Percentiles rank a stretch among this genome's conserved stretches.
Evolutionary conservation across 2,888 invertebrate genomes (phyloP).

Genomic region (Meteorus colon): DNA sequence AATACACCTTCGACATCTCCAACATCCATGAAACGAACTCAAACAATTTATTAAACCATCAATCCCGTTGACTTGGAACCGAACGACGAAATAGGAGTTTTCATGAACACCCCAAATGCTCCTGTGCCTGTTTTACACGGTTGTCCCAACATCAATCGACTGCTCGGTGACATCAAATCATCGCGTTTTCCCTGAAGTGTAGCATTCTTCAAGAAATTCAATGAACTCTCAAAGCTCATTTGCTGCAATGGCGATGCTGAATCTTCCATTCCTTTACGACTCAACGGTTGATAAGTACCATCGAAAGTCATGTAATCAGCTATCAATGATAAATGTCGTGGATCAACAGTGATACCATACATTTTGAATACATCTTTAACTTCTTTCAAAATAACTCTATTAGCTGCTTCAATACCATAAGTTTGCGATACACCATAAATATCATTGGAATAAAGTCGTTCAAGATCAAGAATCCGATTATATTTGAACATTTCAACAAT

Average conservation of each 20-base stretch:
- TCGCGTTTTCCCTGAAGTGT: slow-evolving; percentile 83
- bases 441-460: slow-evolving; percentile 92
- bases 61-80: not conserved
- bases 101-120: slow-evolving; percentile 69
- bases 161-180: slow-evolving; percentile 87
- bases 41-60: not conserved
- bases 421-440: slow-evolving; percentile 91
- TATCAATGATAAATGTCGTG: slow-evolving; percentile 92
- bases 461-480: slow-evolving; percentile 84
- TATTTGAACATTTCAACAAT: slow-evolving; percentile 92
- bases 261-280: slow-evolving; percentile 90
- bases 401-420: slow-evolving; percentile 98
- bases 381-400: slow-evolving; percentile 92
- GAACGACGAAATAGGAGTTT: slow-evolving; percentile 30
- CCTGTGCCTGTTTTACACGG: slow-evolving; percentile 91
- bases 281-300: slow-evolving; percentile 92
- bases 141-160: slow-evolving; percentile 90
- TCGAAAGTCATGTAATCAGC: slow-evolving; percentile 99
- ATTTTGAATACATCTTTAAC: slow-evolving; percentile 96
- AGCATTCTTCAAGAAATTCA: slow-evolving; percentile 88
- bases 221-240: slow-evolving; percentile 97
- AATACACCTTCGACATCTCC: too few species aligned
- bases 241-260: slow-evolving; percentile 97
- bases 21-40: not conserved
- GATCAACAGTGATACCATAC: slow-evolving; percentile 97